phyloP scores from a whole-genome alignment of 2,888 invertebrate genomes.

The Norana najaformis region DNA sequence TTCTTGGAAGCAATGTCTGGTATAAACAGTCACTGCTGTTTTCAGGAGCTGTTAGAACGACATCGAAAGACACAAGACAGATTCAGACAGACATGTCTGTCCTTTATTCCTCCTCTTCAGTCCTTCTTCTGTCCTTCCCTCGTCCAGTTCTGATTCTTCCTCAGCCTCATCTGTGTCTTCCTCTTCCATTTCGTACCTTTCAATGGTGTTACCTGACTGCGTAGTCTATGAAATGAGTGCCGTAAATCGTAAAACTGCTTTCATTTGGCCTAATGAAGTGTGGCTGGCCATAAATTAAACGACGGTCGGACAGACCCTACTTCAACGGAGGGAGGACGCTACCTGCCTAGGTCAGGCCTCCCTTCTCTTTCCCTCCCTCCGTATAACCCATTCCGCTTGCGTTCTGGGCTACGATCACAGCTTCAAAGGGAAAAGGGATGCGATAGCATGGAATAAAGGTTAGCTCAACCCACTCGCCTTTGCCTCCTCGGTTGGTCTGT shows the following conservation, averaged over 20 bases:
- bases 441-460: background rate
- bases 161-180: background rate
- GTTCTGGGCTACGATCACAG: background rate
- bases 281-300: background rate
- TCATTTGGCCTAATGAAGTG: constrained; percentile 6
- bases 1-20: background rate
- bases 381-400: background rate
- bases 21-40: background rate
- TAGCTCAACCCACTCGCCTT: background rate
- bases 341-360: background rate
- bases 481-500: background rate
- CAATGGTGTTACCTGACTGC: background rate
- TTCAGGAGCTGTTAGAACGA: background rate
- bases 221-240: background rate
- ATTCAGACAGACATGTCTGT: too few species aligned
- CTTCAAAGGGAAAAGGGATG: background rate
- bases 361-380: background rate
- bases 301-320: background rate
- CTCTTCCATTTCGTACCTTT: background rate
- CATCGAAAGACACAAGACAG: too few species aligned
- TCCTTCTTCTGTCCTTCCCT: too few species aligned
- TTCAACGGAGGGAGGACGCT: background rate
- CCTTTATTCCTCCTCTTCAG: too few species aligned
- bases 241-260: background rate
- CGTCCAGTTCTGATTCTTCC: background rate